Base-by-base conservation (phyloP, 1,140 invertebrate species). In the Lordiphosa clarofinis region DNA sequence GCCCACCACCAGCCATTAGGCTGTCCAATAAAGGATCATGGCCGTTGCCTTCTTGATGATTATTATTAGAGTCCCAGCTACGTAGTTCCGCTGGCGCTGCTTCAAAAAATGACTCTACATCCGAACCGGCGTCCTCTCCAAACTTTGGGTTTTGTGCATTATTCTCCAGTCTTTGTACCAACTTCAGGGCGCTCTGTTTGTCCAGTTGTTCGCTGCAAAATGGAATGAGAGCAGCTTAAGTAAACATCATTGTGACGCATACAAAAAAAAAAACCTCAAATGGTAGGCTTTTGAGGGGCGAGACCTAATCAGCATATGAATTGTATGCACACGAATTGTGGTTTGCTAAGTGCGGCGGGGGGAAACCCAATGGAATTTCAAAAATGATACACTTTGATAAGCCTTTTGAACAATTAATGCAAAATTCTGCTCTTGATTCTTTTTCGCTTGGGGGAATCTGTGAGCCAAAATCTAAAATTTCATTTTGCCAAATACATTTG, bases 81-180 rank as follows among this genome's bases (percentile, higher is more conserved):
- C 50, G 64, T 31, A 68, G 46, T 33, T 68, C 68, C 10, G 72
- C 58, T 28, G 59, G 59, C 12, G 71, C 69, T 28, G 71, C 53
- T 24, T 73, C 69, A 15, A 82, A 73, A 9, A 82, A 63, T 24
- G 78, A 12, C 21, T 87, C 82, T 4, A 60, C 67, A 15, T 62
- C 70, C 24, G 60, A 21, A 43, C 57, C 19, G 33, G 44, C n/a
- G 15, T 19, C 21, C 21, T 24, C 21, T 24, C 21, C 21, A 38
- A 55, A 37, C 15, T 64, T 82, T 13, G 75, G 53, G 40, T 82
- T 73, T 40, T 84, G 65, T 21, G 81, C 62, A 65, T 88, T 76
- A n/a, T 59, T 66, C 56, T 88, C 84, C 48, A 88, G 65, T 66
- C 72, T 72, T 44, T 88, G 75, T 19, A 88, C 82, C 8, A 88